Conservation (phyloP, 2,113 vertebrate species). For the Nestor notabilis region DNA sequence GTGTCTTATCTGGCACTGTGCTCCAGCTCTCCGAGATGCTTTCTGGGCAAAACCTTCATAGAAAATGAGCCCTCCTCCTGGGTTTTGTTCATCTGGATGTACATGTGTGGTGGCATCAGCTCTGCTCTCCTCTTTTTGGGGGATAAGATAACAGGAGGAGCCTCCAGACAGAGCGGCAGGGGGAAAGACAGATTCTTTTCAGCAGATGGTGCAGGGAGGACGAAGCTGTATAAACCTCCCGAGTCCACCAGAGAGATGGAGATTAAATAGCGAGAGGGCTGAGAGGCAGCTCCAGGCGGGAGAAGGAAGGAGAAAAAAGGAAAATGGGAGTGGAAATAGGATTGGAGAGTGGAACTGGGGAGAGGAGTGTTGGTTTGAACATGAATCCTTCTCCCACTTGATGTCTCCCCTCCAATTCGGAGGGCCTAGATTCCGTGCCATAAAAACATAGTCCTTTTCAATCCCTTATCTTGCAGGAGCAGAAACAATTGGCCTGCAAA, state of each 20-base stretch:
- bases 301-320: slow-evolving; percentile 43
- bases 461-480: slow-evolving; percentile 73
- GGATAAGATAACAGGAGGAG: background rate
- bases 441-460: slow-evolving; percentile 65
- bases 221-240: slow-evolving; percentile 31
- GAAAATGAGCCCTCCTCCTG: background rate
- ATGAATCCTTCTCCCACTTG: slow-evolving; percentile 33
- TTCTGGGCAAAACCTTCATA: background rate
- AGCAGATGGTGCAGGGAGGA: slow-evolving; percentile 59
- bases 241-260: slow-evolving; percentile 24
- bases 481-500: slow-evolving; percentile 71
- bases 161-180: background rate
- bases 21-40: background rate
- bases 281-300: slow-evolving; percentile 1
- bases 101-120: fast-evolving
- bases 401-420: slow-evolving; percentile 36
- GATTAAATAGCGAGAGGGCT: slow-evolving; percentile 60
- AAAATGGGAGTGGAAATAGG: slow-evolving; percentile 42
- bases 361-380: slow-evolving; percentile 19
- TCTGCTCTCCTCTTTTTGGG: background rate
- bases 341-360: slow-evolving; percentile 20
- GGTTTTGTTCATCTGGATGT: background rate
- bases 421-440: slow-evolving; percentile 49
- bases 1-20: background rate
- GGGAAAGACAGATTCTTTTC: slow-evolving; percentile 31